Conservation (phyloP, 2,113 vertebrate species). For the Seriola quinqueradiata region DNA sequence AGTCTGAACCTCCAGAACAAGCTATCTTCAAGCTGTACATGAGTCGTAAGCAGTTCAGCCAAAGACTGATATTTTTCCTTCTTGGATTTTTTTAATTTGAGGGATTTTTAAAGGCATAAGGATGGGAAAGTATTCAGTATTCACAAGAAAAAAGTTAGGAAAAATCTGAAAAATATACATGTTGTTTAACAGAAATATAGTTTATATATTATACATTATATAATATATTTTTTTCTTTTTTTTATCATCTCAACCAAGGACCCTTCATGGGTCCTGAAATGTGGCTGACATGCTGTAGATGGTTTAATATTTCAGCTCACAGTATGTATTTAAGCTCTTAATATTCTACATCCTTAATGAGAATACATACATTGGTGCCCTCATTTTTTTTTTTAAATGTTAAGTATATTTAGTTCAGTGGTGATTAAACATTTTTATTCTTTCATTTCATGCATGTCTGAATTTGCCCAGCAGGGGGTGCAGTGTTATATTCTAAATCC, state of each 20-base stretch:
- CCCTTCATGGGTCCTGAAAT: no score
- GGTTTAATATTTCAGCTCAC: background rate
- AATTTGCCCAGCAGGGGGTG: slow-evolving; percentile 77
- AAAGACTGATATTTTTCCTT: background rate
- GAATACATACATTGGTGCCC: slow-evolving; percentile 5
- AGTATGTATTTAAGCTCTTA: background rate
- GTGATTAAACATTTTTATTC: slow-evolving; percentile 2
- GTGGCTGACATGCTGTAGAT: background rate
- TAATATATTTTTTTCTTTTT: background rate
- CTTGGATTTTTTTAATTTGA: background rate
- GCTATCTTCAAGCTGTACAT: background rate
- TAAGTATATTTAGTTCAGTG: background rate
- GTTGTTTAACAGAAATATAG: background rate
- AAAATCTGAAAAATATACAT: background rate
- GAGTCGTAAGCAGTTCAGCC: background rate
- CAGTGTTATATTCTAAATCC: slow-evolving; percentile 11
- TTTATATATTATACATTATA: no score
- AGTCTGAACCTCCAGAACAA: background rate
- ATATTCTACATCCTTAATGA: slow-evolving; percentile 8
- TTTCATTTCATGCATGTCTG: slow-evolving; percentile 6
- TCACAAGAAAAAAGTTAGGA: background rate
- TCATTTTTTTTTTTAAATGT: slow-evolving; percentile 9
- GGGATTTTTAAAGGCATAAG: background rate
- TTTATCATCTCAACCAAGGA: no score
- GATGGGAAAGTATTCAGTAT: background rate